These are phyloP conservation scores for Rhabdomys pumilio DNA, from an alignment of 2,797 vertebrate species.

Conservation along the genomic window DNA sequence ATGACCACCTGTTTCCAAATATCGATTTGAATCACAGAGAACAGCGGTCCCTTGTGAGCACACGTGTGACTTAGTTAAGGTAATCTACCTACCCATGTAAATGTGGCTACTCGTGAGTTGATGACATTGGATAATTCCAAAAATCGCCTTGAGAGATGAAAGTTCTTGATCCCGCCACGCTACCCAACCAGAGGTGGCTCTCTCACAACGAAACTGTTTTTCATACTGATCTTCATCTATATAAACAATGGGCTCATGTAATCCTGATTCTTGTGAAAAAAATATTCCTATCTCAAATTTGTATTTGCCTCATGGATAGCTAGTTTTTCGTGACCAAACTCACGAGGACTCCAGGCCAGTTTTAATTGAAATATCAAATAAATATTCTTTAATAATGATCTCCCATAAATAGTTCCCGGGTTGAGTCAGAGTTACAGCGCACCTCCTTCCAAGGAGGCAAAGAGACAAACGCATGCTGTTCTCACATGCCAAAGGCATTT, in stretches of 20 bases:
- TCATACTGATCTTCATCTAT: neutral
- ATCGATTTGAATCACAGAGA: constrained; percentile 42
- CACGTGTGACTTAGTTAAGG: neutral
- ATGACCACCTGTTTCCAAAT: constrained; percentile 53
- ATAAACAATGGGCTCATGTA: neutral
- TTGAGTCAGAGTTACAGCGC: constrained; percentile 56
- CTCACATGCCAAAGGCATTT: constrained; percentile 63
- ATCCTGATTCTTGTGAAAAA: neutral
- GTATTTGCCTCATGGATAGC: neutral
- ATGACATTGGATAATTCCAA: neutral
- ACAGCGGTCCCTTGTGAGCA: neutral
- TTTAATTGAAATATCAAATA: constrained; percentile 39
- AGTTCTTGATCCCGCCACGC: neutral
- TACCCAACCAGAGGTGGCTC: neutral
- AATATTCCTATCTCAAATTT: constrained; percentile 4
- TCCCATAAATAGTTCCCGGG: constrained; percentile 64
- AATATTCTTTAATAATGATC: constrained; percentile 41
- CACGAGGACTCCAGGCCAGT: neutral
- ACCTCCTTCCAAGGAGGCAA: constrained; percentile 71
- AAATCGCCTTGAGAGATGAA: neutral
- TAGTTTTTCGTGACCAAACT: neutral
- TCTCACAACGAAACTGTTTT: neutral
- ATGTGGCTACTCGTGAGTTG: neutral
- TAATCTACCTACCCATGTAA: neutral
- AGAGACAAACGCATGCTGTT: constrained; percentile 53